A percentile compares a stretch with the other conserved stretches of the same genome.
These are phyloP conservation scores for Alethe diademata DNA, from an alignment of 2,113 vertebrate species.

Conservation along the genomic window DNA sequence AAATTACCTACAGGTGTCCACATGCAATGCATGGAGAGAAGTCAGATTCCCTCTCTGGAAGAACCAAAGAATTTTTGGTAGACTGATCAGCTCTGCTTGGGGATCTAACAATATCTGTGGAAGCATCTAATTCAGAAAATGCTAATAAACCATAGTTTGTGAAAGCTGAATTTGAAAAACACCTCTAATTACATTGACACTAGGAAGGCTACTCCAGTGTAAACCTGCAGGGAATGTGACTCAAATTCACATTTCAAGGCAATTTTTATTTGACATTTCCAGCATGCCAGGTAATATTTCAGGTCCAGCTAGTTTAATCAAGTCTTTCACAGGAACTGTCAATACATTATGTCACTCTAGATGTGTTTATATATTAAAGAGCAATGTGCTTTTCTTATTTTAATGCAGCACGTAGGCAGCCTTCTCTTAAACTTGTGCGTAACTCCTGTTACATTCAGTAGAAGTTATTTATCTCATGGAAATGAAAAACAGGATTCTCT, in stretches of 20 bases:
- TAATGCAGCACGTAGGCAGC: not conserved
- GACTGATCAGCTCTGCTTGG: not conserved
- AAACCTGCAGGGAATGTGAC: not conserved
- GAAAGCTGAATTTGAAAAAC: not conserved
- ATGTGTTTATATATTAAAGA: not conserved
- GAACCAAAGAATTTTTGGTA: not conserved
- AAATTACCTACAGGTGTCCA: not conserved
- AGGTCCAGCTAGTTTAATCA: not conserved
- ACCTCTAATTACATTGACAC: not conserved
- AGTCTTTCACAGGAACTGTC: not conserved
- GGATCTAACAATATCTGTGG: not conserved
- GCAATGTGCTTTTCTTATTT: not conserved
- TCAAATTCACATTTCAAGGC: not conserved
- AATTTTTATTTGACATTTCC: slow-evolving; percentile 10
- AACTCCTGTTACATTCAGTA: not conserved
- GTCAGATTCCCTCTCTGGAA: not conserved
- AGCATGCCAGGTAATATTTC: not conserved
- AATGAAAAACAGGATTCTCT: not conserved
- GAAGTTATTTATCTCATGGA: not conserved
- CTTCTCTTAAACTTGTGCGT: not conserved
- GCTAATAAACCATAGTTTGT: not conserved
- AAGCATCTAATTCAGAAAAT: not conserved
- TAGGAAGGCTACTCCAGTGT: not conserved
- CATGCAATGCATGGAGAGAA: not conserved
- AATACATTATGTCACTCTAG: not conserved